Conservation (phyloP, 64 coral and sea anemone genomes). For the Platygyra sinensis region DNA sequence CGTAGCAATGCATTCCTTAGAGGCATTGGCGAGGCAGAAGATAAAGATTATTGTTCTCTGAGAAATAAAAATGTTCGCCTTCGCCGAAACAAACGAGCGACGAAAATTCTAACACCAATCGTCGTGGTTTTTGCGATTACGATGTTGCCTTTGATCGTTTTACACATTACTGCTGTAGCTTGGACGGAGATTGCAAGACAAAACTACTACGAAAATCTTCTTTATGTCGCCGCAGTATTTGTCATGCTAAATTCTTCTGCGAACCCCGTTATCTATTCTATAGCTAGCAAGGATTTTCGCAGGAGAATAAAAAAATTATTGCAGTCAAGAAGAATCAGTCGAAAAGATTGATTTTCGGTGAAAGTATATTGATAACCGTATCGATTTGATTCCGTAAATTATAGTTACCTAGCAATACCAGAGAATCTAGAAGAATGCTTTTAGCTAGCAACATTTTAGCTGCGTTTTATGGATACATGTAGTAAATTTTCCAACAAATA, state of each 20-base stretch:
- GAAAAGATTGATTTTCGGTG: neutral
- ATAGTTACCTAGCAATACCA: too few species aligned
- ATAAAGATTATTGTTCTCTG: slow-evolving; percentile 4
- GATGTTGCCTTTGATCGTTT: slow-evolving; percentile 50
- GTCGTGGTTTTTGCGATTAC: slow-evolving; percentile 56
- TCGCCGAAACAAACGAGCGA: slow-evolving; percentile 58
- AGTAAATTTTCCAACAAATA: too few species aligned
- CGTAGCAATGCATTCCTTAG: slow-evolving; percentile 26
- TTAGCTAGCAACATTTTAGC: too few species aligned
- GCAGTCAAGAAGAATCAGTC: too few species aligned
- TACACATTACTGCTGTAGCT: slow-evolving; percentile 34
- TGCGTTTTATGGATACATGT: too few species aligned
- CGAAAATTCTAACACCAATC: slow-evolving; percentile 61
- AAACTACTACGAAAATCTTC: slow-evolving; percentile 33
- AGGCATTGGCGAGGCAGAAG: neutral
- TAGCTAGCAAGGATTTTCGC: slow-evolving; percentile 66
- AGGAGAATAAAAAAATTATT: neutral
- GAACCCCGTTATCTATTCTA: slow-evolving; percentile 65
- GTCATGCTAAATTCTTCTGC: slow-evolving; percentile 52
- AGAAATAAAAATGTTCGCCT: slow-evolving; percentile 23
- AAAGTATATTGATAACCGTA: neutral
- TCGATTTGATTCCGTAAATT: too few species aligned
- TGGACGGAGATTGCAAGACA: neutral
- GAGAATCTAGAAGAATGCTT: too few species aligned
- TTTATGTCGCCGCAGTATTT: slow-evolving; percentile 8